phyloP scores from a whole-genome alignment of 2,113 vertebrate species.

The Entosphenus tridentatus region DNA sequence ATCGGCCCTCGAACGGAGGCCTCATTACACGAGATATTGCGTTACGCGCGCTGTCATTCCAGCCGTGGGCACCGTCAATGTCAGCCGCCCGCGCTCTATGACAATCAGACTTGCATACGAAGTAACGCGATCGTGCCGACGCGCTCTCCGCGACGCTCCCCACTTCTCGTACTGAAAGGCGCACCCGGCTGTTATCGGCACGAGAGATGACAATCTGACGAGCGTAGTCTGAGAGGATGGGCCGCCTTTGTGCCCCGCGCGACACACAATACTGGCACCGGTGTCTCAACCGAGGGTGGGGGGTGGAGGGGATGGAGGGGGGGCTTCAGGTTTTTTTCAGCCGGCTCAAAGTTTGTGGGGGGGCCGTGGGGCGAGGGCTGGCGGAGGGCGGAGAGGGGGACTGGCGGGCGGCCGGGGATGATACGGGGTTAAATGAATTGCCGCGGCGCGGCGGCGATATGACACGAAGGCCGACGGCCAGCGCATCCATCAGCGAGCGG shows the following conservation, averaged over 20 bases:
- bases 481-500: too few species aligned
- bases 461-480: too few species aligned
- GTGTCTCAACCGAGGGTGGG: background rate
- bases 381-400: too few species aligned
- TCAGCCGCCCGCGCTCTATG: conserved; percentile 1
- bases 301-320: background rate
- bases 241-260: background rate
- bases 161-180: background rate
- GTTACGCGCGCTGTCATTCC: conserved; percentile 5
- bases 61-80: conserved; percentile 3
- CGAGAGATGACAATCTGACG: conserved; percentile 3
- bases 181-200: background rate
- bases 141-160: background rate
- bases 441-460: too few species aligned
- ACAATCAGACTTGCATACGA: conserved; percentile 5
- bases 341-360: background rate
- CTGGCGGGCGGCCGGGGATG: too few species aligned
- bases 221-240: conserved; percentile 3
- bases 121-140: conserved; percentile 1
- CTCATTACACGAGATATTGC: background rate
- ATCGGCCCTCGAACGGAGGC: too few species aligned
- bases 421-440: too few species aligned
- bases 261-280: conserved; percentile 1
- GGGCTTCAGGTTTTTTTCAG: background rate
- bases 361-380: too few species aligned